Evolutionary conservation across 2,797 vertebrate genomes (phyloP).

Genomic region (Momotus momota): DNA sequence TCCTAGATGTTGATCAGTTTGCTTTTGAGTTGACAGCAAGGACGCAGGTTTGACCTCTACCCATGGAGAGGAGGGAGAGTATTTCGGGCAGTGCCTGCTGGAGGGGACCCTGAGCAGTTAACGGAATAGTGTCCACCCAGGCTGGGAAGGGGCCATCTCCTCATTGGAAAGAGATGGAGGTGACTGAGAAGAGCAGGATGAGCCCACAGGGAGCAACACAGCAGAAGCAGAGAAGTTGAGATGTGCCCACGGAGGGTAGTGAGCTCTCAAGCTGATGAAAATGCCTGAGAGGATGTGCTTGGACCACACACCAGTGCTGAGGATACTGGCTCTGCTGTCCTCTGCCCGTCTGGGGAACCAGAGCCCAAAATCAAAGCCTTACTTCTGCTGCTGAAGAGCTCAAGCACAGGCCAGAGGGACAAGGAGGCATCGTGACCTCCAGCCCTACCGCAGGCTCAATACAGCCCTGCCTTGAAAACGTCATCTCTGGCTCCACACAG

Average conservation of each 20-base stretch:
- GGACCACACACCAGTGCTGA: not conserved
- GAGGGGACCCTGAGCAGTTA: not conserved
- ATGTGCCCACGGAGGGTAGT: accelerated
- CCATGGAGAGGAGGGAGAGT: not conserved
- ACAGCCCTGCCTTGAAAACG: not conserved
- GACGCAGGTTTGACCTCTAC: not conserved
- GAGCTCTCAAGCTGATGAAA: not conserved
- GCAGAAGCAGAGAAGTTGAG: not conserved
- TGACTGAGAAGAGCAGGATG: not conserved
- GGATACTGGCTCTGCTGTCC: not conserved
- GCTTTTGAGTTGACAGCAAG: not conserved
- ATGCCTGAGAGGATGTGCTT: not conserved
- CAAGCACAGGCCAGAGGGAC: not conserved
- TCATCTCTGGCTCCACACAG: not conserved
- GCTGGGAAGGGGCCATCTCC: not conserved
- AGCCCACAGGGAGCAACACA: not conserved
- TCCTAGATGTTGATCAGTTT: not conserved
- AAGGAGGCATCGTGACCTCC: accelerated
- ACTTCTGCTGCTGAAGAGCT: not conserved
- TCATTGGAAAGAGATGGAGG: accelerated
- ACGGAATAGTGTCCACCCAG: accelerated
- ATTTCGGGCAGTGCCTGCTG: accelerated
- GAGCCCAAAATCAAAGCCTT: not conserved
- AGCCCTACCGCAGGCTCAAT: not conserved
- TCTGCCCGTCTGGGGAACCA: not conserved